These are phyloP conservation scores for Dolichomitus sp. DNA, from an alignment of 2,888 invertebrate genomes.

Conservation along the genomic window DNA sequence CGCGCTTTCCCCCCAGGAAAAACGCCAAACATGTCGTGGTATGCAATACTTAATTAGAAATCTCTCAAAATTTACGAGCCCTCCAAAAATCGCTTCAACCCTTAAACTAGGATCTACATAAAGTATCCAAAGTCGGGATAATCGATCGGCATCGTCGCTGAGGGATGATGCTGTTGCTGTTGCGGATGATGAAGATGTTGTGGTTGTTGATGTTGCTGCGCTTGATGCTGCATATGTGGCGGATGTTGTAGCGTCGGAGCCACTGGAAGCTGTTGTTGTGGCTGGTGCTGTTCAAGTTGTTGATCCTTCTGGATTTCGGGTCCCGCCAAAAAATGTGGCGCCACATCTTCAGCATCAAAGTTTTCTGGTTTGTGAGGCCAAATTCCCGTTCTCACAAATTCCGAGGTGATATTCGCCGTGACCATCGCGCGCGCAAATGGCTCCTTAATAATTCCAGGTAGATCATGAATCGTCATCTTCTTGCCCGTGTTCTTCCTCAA, in stretches of 20 bases:
- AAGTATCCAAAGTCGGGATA: slow-evolving; percentile 37
- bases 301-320: background rate
- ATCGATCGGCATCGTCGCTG: slow-evolving; percentile 11
- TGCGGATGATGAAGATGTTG: background rate
- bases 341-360: slow-evolving; percentile 27
- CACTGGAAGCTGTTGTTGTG: background rate
- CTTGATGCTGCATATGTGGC: background rate
- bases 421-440: slow-evolving; percentile 46
- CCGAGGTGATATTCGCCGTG: slow-evolving; percentile 7
- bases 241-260: background rate
- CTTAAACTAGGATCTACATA: background rate
- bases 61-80: background rate
- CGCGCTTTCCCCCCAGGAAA: background rate
- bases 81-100: background rate
- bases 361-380: slow-evolving; percentile 43
- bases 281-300: background rate
- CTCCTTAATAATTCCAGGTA: slow-evolving; percentile 70
- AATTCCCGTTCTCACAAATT: slow-evolving; percentile 46
- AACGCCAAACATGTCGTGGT: background rate
- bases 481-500: slow-evolving; percentile 72
- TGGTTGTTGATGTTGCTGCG: background rate
- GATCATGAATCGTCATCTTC: slow-evolving; percentile 76
- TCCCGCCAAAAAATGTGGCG: slow-evolving; percentile 29
- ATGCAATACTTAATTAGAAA: background rate
- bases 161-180: slow-evolving; percentile 1